Evolutionary conservation across 2,113 vertebrate species (phyloP).

Genomic region (Mixornis gularis): DNA sequence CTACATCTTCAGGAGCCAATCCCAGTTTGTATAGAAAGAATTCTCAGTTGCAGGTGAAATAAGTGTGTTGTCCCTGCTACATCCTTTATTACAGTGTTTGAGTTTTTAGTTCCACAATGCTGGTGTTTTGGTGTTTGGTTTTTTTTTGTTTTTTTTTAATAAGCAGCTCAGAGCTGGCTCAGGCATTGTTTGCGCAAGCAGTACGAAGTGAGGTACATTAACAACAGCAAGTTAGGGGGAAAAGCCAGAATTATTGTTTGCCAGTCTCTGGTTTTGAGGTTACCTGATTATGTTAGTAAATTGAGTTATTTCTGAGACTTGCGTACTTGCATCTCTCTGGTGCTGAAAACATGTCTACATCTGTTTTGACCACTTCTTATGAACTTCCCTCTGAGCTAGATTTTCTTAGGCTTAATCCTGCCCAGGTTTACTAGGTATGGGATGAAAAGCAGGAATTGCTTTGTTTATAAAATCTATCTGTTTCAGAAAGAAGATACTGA

Average conservation of each 20-base stretch:
- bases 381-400: background rate
- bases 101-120: background rate
- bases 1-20: background rate
- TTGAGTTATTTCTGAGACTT: background rate
- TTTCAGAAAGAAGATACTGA: background rate
- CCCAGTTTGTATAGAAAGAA: fast-evolving
- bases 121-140: too few relatives aligned
- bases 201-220: background rate
- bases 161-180: background rate
- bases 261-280: background rate
- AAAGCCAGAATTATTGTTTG: background rate
- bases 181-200: background rate
- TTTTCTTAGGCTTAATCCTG: background rate
- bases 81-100: background rate
- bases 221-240: background rate
- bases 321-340: background rate
- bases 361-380: slow-evolving; percentile 2
- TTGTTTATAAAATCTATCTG: background rate
- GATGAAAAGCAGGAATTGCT: background rate
- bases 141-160: background rate
- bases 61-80: background rate
- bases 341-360: background rate
- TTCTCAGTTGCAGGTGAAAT: background rate
- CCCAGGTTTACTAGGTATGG: background rate
- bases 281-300: background rate